phyloP scores from a whole-genome alignment of 2,113 vertebrate species.

The Alosa alosa region DNA sequence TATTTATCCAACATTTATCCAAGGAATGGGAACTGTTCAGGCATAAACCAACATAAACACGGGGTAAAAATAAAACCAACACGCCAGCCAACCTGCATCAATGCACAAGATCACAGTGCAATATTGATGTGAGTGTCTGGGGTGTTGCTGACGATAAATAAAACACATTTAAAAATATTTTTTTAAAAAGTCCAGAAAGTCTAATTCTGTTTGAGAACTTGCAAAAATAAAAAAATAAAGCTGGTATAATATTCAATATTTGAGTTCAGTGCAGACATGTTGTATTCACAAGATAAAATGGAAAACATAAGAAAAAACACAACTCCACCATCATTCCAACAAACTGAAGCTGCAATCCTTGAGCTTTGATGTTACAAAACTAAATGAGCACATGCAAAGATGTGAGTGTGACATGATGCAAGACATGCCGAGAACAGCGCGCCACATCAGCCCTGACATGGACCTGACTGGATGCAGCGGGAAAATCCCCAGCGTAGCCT shows the following conservation, averaged over 20 bases:
- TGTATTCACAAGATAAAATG: background rate
- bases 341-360: background rate
- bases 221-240: background rate
- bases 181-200: background rate
- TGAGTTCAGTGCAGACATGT: background rate
- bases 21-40: background rate
- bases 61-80: background rate
- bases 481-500: background rate
- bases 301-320: background rate
- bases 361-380: background rate
- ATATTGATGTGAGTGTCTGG: background rate
- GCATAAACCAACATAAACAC: background rate
- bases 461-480: background rate
- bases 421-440: background rate
- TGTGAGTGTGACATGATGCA: background rate
- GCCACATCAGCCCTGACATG: background rate
- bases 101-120: slow-evolving; percentile 4
- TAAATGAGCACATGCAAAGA: background rate
- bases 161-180: background rate
- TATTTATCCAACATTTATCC: background rate
- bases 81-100: background rate
- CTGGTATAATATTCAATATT: background rate
- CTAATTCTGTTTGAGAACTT: background rate
- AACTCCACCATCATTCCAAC: background rate
- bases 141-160: background rate